Base-by-base conservation (phyloP, 92 coral and sea anemone genomes). In the Palythoa grandiflora region DNA sequence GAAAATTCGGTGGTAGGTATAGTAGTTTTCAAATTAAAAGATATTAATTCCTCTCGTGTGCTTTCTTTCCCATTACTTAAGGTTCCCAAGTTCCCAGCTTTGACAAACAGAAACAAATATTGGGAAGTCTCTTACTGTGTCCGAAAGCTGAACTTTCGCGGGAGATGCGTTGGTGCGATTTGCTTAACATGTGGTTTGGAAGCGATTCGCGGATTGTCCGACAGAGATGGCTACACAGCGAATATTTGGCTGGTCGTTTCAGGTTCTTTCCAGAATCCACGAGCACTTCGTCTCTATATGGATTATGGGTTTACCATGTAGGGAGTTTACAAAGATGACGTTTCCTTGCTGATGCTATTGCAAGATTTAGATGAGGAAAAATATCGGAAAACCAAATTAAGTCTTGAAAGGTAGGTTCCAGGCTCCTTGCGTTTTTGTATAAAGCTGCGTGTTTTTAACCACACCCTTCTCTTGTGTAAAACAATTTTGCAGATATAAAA, bases 211-310 rank as follows among this genome's bases (percentile, higher is more conserved):
- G 55, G 28, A 5, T 19, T 75, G 55, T 75, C 79, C 12, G 35
- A 13, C 9, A 3, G 16, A 7, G 55, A 51, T 4, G 55, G 57
- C 59, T 75, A 75, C 59, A 75, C 79, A 53, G 79, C 55, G 28
- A 75, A 75, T 47, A 17, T 75, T 54, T 75, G 79, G 60, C 47
- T 75, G 79, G 61, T 75, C n/a, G 79, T 75, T 75, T 75, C 79
- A 7, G 79, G 79, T 13, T 75, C 79, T 28, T 75, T 75, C 47
- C 35, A 75, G 60, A 75, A 75, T 55, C 79, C 57, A 28, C 44
- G 79, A 28, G 79, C 79, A 2, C 79, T 75, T 47, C 79, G 79
- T 5, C 79, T 75, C 15, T 75, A 75, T 75, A 20, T 75, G 59
- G 79, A 75, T 47, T 75, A 75, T 11, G 79, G 54, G 1, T 75